A percentile compares a stretch with the other conserved stretches of the same genome.
phyloP scores from a whole-genome alignment of 2,888 invertebrate species.

The Antheraea yamamai region DNA sequence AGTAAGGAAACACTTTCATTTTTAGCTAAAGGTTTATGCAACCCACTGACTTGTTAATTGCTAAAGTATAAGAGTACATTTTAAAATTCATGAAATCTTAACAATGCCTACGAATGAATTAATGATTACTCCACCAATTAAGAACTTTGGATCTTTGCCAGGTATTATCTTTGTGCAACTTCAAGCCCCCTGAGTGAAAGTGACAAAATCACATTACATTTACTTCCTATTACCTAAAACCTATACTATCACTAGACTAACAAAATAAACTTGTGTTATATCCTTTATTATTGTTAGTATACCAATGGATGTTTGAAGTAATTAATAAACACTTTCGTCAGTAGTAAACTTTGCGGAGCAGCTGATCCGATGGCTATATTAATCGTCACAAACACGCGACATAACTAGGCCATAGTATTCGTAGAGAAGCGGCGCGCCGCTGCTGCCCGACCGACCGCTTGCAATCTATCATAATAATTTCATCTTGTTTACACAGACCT shows the following conservation, averaged over 20 bases:
- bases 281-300: neutral
- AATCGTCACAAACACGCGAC: slow-evolving; percentile 70
- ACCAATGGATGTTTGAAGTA: slow-evolving; percentile 29
- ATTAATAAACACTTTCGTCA: slow-evolving; percentile 49
- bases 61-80: neutral
- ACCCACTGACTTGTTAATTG: neutral
- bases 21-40: neutral
- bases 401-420: slow-evolving; percentile 78
- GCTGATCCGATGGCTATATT: slow-evolving; percentile 80
- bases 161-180: slow-evolving; percentile 47
- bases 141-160: slow-evolving; percentile 66
- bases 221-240: slow-evolving; percentile 41
- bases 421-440: slow-evolving; percentile 59
- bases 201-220: slow-evolving; percentile 44
- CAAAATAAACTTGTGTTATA: neutral
- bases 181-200: slow-evolving; percentile 49
- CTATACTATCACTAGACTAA: slow-evolving; percentile 10
- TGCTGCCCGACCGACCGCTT: slow-evolving; percentile 56
- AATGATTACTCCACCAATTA: slow-evolving; percentile 63
- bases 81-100: slow-evolving; percentile 15
- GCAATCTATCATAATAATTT: slow-evolving; percentile 46
- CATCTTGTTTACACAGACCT: slow-evolving; percentile 72
- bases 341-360: slow-evolving; percentile 66
- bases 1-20: neutral
- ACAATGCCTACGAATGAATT: slow-evolving; percentile 42